Base-by-base conservation (phyloP, 1,140 invertebrate genomes). In the Caenorhabditis tropicalis region DNA sequence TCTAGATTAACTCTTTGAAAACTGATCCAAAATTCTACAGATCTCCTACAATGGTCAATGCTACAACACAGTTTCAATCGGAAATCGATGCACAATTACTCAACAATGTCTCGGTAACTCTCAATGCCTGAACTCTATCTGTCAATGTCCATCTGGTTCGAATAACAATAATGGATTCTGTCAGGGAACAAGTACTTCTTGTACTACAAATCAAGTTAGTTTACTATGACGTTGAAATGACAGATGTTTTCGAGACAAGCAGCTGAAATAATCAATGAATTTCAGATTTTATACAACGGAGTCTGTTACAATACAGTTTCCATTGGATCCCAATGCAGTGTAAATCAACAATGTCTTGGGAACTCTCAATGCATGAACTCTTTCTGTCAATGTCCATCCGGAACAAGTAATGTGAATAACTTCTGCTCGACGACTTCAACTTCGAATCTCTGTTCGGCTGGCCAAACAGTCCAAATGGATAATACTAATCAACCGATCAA, bases 61-160 rank as follows among this genome's bases (percentile, higher is more conserved):
- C 36, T 74, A 74, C 36, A 46, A 43, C 21, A 74, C 65, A 2
- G 36, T 74, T 12, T 43, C 65, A 0, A 74, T 74, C 24, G 65
- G 65, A 1, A 33, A 24, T 36, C 19, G n/a, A 43, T 74, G 65
- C 21, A 24, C 21, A 9, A 74, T 74, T n/a, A 74, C 65, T 27
- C 65, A 74, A 46, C 65, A 74, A n/a, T 74, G 65, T 43, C 36
- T 74, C 16, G 65, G 65, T 36, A 74, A 74, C 65, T 74, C 65
- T 2, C 65, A 74, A 46, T 74, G 65, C 36, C 10, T 74, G 65
- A 74, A 74, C 24, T 74, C 65, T 0, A 27, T 74, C 15, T 74
- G 65, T 43, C 19, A 21, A n/a, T 74, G 65, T n/a, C 65, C 65
- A 27, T 24, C 65, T 43, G 65, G 65, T 24, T 19, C 65, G 0